Evolutionary conservation across 2,113 vertebrate species (phyloP).

Genomic region (Leucoraja erinaceus): DNA sequence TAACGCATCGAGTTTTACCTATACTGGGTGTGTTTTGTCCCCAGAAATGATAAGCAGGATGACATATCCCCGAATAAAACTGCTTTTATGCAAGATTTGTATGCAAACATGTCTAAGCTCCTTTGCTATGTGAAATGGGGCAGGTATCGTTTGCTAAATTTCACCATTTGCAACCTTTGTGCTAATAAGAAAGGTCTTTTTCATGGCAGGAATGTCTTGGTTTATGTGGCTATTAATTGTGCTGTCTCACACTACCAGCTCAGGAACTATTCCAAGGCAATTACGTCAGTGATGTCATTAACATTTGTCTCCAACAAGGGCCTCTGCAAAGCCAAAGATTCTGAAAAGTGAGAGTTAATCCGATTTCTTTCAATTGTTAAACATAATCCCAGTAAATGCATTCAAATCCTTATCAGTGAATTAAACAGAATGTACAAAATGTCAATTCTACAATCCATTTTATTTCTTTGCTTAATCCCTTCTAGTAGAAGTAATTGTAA

Average conservation of each 20-base stretch:
- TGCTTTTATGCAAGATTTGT: no score
- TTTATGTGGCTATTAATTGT: background rate
- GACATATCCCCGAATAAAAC: no score
- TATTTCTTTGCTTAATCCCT: slow-evolving; percentile 3
- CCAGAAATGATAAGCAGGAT: no score
- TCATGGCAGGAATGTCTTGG: background rate
- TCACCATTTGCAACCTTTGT: background rate
- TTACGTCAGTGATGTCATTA: background rate
- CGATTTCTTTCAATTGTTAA: background rate
- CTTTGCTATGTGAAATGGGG: background rate
- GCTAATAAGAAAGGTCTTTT: background rate
- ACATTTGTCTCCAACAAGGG: background rate
- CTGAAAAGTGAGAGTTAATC: background rate
- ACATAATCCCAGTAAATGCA: background rate
- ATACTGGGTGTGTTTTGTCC: no score
- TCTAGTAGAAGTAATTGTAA: background rate
- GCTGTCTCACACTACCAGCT: background rate
- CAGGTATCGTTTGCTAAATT: background rate
- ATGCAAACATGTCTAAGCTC: no score
- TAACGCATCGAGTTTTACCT: no score
- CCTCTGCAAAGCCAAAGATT: background rate
- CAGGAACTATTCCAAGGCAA: background rate
- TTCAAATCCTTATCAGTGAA: background rate
- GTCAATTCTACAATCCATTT: background rate
- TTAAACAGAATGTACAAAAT: background rate